A percentile compares a stretch with the other conserved stretches of the same genome.
phyloP scores from a whole-genome alignment of 92 coral and sea anemone genomes.

The Umimayanthus kanabou region DNA sequence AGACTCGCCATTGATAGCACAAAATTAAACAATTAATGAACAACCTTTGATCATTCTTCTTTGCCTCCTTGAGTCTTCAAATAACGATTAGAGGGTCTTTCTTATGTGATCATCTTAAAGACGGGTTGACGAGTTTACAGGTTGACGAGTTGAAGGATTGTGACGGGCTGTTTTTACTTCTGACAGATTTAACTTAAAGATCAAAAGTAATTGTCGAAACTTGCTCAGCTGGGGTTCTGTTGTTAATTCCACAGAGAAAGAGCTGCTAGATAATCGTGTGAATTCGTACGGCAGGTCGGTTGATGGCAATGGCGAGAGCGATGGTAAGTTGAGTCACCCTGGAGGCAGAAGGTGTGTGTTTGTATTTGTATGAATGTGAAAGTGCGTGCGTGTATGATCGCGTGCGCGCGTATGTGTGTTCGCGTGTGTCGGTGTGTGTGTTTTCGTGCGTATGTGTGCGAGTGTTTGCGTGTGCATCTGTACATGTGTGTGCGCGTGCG shows the following conservation, averaged over 20 bases:
- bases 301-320: slow-evolving; percentile 38
- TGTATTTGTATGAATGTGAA: not conserved
- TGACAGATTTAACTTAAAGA: no score
- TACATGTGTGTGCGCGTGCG: no score
- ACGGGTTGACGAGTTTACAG: no score
- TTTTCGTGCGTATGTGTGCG: not conserved
- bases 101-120: no score
- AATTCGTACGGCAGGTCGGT: slow-evolving; percentile 54
- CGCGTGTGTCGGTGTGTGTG: not conserved
- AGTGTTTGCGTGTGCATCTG: no score
- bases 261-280: slow-evolving; percentile 63
- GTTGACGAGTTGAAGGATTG: no score
- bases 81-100: no score
- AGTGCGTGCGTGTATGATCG: not conserved
- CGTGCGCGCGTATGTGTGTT: not conserved
- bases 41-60: no score
- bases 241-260: slow-evolving; percentile 56
- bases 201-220: not conserved
- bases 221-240: not conserved
- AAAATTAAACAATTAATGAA: no score
- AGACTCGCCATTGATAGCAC: no score
- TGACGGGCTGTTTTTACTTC: no score
- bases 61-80: no score
- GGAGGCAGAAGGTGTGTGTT: not conserved
- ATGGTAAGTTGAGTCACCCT: slow-evolving; percentile 43